Conservation (phyloP, 2,888 invertebrate species). For the Lysandra coridon region DNA sequence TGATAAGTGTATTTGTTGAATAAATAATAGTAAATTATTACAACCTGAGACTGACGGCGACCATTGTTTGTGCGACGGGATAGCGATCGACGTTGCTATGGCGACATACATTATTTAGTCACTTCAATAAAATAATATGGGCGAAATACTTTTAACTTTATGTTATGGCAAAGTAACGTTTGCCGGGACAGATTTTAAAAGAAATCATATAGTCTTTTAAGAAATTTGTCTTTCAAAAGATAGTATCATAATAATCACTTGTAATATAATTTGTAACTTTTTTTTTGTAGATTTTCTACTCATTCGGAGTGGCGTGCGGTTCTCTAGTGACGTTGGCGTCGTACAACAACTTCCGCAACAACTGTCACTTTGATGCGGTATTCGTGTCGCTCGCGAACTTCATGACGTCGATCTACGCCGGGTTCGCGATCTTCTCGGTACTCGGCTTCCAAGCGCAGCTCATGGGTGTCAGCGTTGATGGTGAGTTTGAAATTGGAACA, state of each 20-base stretch:
- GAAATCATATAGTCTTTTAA: too few relatives aligned
- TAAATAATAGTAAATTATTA: too few relatives aligned
- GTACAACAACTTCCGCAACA: slow-evolving; percentile 85
- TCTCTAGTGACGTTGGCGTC: slow-evolving; percentile 89
- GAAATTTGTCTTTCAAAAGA: background rate
- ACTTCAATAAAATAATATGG: too few relatives aligned
- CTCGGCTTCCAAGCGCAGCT: slow-evolving; percentile 86
- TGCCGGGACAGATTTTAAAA: too few relatives aligned
- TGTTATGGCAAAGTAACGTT: too few relatives aligned
- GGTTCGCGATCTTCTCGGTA: slow-evolving; percentile 89
- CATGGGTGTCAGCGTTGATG: slow-evolving; percentile 83
- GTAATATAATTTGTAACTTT: background rate
- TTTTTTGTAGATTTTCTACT: slow-evolving; percentile 85
- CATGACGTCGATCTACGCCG: slow-evolving; percentile 88
- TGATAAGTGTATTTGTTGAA: too few relatives aligned
- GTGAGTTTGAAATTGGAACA: slow-evolving; percentile 49
- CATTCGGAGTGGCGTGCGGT: slow-evolving; percentile 87
- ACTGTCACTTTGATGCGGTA: slow-evolving; percentile 86
- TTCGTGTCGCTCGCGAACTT: slow-evolving; percentile 86
- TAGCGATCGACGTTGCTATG: too few relatives aligned
- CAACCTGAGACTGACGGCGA: too few relatives aligned
- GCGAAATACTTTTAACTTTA: too few relatives aligned
- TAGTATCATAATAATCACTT: too few relatives aligned
- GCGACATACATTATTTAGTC: too few relatives aligned
- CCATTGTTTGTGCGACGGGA: too few relatives aligned